These are phyloP conservation scores for Aspidiotus destructor DNA, from an alignment of 2,888 invertebrate genomes.

Conservation along the genomic window DNA sequence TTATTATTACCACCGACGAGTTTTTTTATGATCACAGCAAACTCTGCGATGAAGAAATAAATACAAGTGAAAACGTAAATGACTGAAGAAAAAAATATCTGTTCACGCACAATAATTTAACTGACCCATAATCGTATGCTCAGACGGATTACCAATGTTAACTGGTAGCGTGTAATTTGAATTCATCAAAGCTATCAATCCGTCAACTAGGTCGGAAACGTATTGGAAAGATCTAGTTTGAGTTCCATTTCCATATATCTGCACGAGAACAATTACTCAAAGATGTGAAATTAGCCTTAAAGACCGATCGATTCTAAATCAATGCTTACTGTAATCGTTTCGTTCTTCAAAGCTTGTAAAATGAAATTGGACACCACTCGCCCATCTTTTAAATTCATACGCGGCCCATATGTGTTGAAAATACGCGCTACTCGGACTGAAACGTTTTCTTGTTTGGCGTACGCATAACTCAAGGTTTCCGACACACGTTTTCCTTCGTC, in stretches of 20 bases:
- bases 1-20: slow-evolving; percentile 76
- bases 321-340: slow-evolving; percentile 76
- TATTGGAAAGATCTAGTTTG: slow-evolving; percentile 97
- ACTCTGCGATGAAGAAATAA: no score
- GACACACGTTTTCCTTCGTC: slow-evolving; percentile 99
- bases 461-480: slow-evolving; percentile 91
- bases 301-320: not conserved
- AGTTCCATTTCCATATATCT: slow-evolving; percentile 75
- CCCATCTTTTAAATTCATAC: slow-evolving; percentile 99
- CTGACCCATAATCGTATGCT: slow-evolving; percentile 82
- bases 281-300: slow-evolving; percentile 1
- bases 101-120: not conserved
- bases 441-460: slow-evolving; percentile 93
- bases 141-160: slow-evolving; percentile 96
- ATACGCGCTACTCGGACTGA: slow-evolving; percentile 93
- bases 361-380: slow-evolving; percentile 98
- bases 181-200: slow-evolving; percentile 82
- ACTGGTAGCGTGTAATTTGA: slow-evolving; percentile 87
- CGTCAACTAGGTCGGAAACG: slow-evolving; percentile 92
- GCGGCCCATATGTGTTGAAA: slow-evolving; percentile 96
- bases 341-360: slow-evolving; percentile 86
- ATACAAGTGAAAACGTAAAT: no score
- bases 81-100: no score
- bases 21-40: slow-evolving; percentile 73
- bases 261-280: slow-evolving; percentile 21